These are phyloP conservation scores for Drosophila bocqueti DNA, from an alignment of 1,140 invertebrate genomes.

Conservation along the genomic window DNA sequence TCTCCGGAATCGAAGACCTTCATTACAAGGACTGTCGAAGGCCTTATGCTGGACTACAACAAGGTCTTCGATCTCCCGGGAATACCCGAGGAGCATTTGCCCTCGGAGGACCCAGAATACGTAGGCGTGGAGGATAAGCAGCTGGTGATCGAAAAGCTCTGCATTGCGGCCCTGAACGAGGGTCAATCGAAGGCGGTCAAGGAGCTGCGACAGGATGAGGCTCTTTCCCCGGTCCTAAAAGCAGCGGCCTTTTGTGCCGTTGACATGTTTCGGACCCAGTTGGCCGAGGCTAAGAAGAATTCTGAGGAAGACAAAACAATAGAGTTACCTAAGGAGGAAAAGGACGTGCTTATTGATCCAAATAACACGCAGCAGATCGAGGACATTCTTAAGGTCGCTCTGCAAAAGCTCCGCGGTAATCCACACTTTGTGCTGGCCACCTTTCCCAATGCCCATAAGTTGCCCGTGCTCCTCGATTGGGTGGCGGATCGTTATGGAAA, in stretches of 20 bases:
- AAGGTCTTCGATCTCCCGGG: slow-evolving; percentile 33
- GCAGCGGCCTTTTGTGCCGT: slow-evolving; percentile 31
- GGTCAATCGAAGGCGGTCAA: background rate
- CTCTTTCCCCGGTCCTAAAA: background rate
- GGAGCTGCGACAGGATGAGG: background rate
- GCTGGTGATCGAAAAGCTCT: slow-evolving; percentile 28
- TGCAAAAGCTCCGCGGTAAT: slow-evolving; percentile 50
- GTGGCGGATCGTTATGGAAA: slow-evolving; percentile 67
- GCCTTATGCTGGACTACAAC: slow-evolving; percentile 40
- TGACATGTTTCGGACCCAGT: background rate
- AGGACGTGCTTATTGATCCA: slow-evolving; percentile 54
- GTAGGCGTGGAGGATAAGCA: slow-evolving; percentile 21
- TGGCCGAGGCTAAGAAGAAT: background rate
- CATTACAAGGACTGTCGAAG: background rate
- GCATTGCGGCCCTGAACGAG: slow-evolving; percentile 20
- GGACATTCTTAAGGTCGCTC: slow-evolving; percentile 52
- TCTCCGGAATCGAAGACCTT: background rate
- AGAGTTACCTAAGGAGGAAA: background rate
- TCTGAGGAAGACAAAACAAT: background rate
- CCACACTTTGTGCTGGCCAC: slow-evolving; percentile 67
- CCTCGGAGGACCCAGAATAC: background rate
- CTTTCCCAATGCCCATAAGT: slow-evolving; percentile 70
- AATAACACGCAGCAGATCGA: slow-evolving; percentile 46
- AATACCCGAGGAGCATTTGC: background rate
- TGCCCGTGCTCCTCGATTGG: slow-evolving; percentile 71